Conservation (phyloP, 2,888 invertebrate species). For the Trissolcus japonicus region DNA sequence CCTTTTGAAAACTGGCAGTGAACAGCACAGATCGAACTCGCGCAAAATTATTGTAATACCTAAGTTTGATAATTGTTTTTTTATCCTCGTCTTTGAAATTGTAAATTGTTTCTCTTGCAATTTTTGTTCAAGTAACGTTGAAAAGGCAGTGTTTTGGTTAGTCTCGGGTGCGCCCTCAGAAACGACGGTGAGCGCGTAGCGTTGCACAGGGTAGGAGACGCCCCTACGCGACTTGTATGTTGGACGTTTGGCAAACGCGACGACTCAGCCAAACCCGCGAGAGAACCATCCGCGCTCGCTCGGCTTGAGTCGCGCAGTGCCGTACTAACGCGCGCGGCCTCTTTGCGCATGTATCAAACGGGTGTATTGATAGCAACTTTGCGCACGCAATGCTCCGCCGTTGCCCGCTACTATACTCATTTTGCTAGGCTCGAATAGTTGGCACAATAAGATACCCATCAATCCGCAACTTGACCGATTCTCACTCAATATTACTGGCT, state of each 20-base stretch:
- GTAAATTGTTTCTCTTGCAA: no score
- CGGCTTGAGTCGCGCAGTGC: conserved; percentile 70
- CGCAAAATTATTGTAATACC: no score
- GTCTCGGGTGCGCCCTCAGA: conserved; percentile 6
- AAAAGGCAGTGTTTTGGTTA: conserved; percentile 1
- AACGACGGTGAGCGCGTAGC: neutral
- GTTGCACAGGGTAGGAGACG: conserved; percentile 69
- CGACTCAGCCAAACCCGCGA: conserved; percentile 67
- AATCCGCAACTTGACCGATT: no score
- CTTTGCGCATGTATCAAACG: conserved; percentile 55
- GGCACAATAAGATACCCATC: neutral
- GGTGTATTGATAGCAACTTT: conserved; percentile 53
- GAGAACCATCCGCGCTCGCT: conserved; percentile 69
- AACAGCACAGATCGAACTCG: no score
- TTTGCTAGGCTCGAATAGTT: conserved; percentile 12
- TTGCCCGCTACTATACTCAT: neutral
- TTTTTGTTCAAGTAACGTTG: no score
- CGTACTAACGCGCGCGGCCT: conserved; percentile 59
- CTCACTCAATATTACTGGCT: no score
- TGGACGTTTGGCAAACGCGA: conserved; percentile 72
- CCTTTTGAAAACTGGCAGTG: no score
- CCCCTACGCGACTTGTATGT: conserved; percentile 73
- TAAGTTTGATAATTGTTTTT: no score
- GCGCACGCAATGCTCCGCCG: conserved; percentile 41
- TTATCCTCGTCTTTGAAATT: no score